Base-by-base conservation (phyloP, 2,888 invertebrate species). In the Chrysolina americana region DNA sequence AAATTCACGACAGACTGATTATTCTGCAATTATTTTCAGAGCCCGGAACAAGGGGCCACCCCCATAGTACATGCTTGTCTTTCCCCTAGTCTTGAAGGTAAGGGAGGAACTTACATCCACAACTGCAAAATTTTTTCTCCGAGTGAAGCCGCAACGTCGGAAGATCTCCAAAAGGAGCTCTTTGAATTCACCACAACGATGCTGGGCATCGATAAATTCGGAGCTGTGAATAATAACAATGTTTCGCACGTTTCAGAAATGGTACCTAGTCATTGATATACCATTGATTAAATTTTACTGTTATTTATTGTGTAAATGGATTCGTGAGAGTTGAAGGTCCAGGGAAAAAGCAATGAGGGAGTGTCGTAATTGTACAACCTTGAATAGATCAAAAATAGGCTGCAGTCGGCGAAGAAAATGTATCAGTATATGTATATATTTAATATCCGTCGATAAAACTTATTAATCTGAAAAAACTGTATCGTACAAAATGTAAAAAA, bases 81-180 rank as follows among this genome's bases (percentile, higher is more conserved):
- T 15, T 92, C 94, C 62, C 91, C 92, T 62, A 89, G 91, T 44
- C 87, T 96, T 21, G 94, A 95, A 85, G 92, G 92, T 4, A 90
- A 91, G 82, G 94, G 96, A 1, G 97, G 97, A n/a, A 89, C 92
- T 5, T 97, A 97, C 84, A 92, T 96, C 44, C 93, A 93, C 83
- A 96, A 96, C 85, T 94, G 96, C 83, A 88, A 90, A 75, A 91
- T 92, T 81, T 90, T 90, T 0, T 88, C 90, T 3, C 89, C 91
- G 73, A 90, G 90, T 80, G 83, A 88, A 0, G 89, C 89, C 79
- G 93, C 93, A 3, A 78, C 82, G 69, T 80, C 82, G 11, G 76
- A 75, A n/a, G 83, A 86, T 53, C 68, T 86, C 9, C 94, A 94
- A 87, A 91, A 93, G 81, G 90, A 90, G 84, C 87, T 96, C 48